A percentile compares a stretch with the other conserved stretches of the same genome.
Evolutionary conservation across 1,140 invertebrate species (phyloP).

Genomic region (Bombyx mori): ASM3026992v2 NC_085119.1:9672001-9672500

Average conservation of each 20-base stretch:
- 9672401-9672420: conserved; percentile 92
- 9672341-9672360: conserved; percentile 97
- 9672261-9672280: conserved; percentile 81
- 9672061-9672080: conserved; percentile 99
- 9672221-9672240: conserved; percentile 75
- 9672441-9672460: neutral
- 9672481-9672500: neutral
- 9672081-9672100: conserved; percentile 96
- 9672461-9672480: neutral
- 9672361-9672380: conserved; percentile 96
- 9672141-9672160: conserved; percentile 79
- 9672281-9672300: conserved; percentile 89
- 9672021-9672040: conserved; percentile 97
- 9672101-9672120: conserved; percentile 95
- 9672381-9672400: conserved; percentile 92
- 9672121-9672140: conserved; percentile 95
- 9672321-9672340: conserved; percentile 93
- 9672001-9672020: conserved; percentile 94
- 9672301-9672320: conserved; percentile 90
- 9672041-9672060: conserved; percentile 97
- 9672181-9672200: no score
- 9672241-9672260: conserved; percentile 93
- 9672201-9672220: neutral
- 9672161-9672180: no score
- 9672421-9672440: conserved; percentile 77